Evolutionary conservation across 2,888 invertebrate genomes (phyloP).

Genomic region (Cephus pulcher): DNA sequence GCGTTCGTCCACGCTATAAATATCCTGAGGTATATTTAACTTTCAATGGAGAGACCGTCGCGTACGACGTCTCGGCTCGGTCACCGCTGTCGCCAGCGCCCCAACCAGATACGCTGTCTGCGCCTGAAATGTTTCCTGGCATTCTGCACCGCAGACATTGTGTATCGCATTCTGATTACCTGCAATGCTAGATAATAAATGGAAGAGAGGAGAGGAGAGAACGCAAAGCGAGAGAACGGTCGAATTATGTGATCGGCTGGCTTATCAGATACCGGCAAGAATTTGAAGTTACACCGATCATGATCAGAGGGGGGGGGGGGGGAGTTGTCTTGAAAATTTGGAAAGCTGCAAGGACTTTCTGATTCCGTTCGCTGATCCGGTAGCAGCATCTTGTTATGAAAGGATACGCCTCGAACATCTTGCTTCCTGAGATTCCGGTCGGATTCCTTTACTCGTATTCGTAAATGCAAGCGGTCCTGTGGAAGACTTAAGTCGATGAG

Average conservation of each 20-base stretch:
- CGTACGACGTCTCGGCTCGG: background rate
- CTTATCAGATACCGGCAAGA: too few relatives aligned
- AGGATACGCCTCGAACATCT: too few relatives aligned
- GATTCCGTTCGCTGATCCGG: too few relatives aligned
- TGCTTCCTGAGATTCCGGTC: slow-evolving; percentile 7
- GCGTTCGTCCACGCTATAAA: background rate
- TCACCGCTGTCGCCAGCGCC: slow-evolving; percentile 4
- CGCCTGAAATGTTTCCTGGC: background rate
- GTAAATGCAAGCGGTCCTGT: slow-evolving; percentile 24
- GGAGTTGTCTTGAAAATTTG: too few relatives aligned
- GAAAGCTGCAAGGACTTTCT: too few relatives aligned
- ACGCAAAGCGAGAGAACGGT: background rate
- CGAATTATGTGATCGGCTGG: too few relatives aligned
- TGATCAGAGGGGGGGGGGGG: too few relatives aligned
- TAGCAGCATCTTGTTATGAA: too few relatives aligned
- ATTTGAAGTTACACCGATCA: too few relatives aligned
- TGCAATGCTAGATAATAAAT: background rate
- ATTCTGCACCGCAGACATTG: background rate
- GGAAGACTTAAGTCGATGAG: too few relatives aligned
- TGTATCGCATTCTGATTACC: background rate
- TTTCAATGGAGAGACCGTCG: slow-evolving; percentile 53
- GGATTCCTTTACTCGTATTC: slow-evolving; percentile 38
- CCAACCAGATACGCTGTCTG: slow-evolving; percentile 42
- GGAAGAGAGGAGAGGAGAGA: background rate
- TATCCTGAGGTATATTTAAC: slow-evolving; percentile 55